Evolutionary conservation across 1,140 invertebrate species (phyloP), one percentile per base, ranked within the genome.

Genomic region (Carposina sasakii): DNA sequence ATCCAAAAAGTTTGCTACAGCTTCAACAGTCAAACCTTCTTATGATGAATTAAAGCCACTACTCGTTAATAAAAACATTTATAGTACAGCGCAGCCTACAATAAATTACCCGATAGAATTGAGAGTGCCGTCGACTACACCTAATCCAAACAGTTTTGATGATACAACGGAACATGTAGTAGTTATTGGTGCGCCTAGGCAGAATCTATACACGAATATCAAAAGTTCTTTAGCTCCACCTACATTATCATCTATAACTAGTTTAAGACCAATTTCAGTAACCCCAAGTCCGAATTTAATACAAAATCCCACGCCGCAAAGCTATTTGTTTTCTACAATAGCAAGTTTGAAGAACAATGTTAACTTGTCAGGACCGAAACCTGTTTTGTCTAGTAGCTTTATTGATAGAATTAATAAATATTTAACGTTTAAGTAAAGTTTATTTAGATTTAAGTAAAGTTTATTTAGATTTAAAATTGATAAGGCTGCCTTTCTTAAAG

Each of bases 391-490:
- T 0, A 37, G 64, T 41, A 68, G 61, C 43, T 81, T 68, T 62
- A 70, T 79, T 22, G 57, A 71, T 48, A 76, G 65, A 42, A 75
- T 83, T 13, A 77, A 75, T 55, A 79, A 61, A 34, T 71, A 71
- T 57, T 56, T 71, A 39, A 57, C 19, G 9, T 39, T 39, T 39
- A 39, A 9, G 6, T 39, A 22, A 39, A 39, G n/a, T 21, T 8
- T 33, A 33, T 36, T 13, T 30, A 30, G 28, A 30, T 30, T 30
- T 8, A 30, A 13, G 1, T 30, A n/a, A 33, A n/a, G 31, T 33
- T 4, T 33, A 33, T 33, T 33, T 33, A 33, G 31, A 10, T 33
- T 33, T 33, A 33, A 15, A 33, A n/a, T 33, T 33, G 15, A 15
- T 15, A 8, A 33, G 4, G n/a, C n/a, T n/a, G n/a, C n/a, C n/a